Evolutionary conservation across 2,113 vertebrate genomes (phyloP).

Genomic region (Bothrops jararaca): DNA sequence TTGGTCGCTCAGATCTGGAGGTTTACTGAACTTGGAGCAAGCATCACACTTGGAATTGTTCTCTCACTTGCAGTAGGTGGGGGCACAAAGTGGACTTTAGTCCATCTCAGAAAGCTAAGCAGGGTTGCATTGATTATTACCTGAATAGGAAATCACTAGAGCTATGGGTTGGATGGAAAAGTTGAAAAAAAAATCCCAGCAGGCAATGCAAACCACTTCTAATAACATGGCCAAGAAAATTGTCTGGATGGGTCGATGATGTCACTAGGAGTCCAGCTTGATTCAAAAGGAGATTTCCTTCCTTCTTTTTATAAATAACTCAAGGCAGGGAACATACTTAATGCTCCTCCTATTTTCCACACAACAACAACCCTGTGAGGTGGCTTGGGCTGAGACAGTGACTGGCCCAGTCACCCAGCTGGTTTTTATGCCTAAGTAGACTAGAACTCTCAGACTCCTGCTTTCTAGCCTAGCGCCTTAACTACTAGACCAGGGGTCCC

Average conservation of each 20-base stretch:
- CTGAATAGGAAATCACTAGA: not conserved
- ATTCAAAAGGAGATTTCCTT: not conserved
- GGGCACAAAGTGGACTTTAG: not conserved
- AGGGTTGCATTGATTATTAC: not conserved
- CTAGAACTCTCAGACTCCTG: not conserved
- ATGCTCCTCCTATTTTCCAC: not conserved
- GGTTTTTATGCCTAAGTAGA: not conserved
- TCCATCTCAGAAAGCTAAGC: not conserved
- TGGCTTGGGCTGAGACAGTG: not conserved
- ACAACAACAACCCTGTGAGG: not conserved
- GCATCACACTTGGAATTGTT: not conserved
- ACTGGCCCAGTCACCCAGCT: not conserved
- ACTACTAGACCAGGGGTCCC: not conserved
- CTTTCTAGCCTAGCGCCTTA: not conserved
- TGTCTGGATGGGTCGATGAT: not conserved
- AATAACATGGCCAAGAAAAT: not conserved
- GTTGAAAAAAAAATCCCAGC: not conserved
- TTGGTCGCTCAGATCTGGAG: not conserved
- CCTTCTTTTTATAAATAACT: not conserved
- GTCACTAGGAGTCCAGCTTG: not conserved
- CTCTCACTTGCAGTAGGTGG: not conserved
- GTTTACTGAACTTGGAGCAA: not conserved
- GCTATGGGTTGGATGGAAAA: not conserved
- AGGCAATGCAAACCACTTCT: not conserved
- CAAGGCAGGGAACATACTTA: not conserved